These are phyloP conservation scores for Tachycineta bicolor DNA, from an alignment of 2,113 vertebrate genomes.

Conservation along the genomic window DNA sequence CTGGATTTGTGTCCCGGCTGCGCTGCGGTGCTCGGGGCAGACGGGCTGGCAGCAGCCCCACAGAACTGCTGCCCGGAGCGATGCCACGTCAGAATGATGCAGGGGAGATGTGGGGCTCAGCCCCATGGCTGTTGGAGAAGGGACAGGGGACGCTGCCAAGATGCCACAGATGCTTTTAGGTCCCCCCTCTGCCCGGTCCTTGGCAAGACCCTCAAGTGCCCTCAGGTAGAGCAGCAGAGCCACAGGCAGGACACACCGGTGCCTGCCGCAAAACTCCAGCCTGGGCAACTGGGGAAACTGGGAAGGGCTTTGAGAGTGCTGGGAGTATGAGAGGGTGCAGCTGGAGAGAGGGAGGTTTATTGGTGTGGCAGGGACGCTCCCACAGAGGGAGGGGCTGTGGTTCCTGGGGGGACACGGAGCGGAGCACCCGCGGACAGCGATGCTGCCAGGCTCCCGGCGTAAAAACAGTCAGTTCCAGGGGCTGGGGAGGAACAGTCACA, in stretches of 20 bases:
- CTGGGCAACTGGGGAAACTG: neutral
- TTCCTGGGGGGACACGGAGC: neutral
- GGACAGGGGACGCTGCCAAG: neutral
- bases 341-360: neutral
- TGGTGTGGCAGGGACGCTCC: neutral
- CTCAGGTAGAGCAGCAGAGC: fast-evolving
- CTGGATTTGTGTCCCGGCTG: neutral
- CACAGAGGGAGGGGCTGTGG: fast-evolving
- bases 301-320: neutral
- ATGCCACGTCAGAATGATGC: neutral
- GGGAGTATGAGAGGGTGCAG: fast-evolving
- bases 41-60: neutral
- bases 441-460: fast-evolving
- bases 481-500: neutral
- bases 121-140: neutral
- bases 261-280: neutral
- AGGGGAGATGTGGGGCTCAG: neutral
- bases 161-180: neutral
- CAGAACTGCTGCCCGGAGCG: neutral
- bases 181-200: fast-evolving
- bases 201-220: neutral
- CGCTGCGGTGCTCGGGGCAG: neutral
- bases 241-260: fast-evolving
- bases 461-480: constrained; percentile 23
- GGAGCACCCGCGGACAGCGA: fast-evolving